A percentile compares a stretch with the other conserved stretches of the same genome.
These are phyloP conservation scores for Sceloporus tristichus DNA, from an alignment of 2,113 vertebrate genomes.

Conservation along the genomic window DNA sequence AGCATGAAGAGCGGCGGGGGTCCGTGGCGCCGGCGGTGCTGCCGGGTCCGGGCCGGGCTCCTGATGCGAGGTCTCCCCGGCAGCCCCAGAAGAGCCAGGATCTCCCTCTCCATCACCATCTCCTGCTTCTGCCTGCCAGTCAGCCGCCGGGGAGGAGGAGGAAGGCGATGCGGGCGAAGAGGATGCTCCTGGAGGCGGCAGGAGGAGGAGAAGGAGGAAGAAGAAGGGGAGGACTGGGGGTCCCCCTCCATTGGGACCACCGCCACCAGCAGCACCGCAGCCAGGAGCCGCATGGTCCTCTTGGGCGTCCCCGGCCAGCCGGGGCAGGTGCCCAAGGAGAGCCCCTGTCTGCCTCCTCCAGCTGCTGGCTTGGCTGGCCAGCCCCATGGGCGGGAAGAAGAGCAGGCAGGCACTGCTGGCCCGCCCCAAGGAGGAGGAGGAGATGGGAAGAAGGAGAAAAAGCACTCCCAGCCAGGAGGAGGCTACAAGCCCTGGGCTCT, in stretches of 20 bases:
- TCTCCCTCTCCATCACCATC: conserved; percentile 92
- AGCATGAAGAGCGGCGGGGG: conserved; percentile 94
- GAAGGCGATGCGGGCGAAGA: conserved; percentile 75
- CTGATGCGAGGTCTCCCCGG: conserved; percentile 79
- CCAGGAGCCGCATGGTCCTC: conserved; percentile 9
- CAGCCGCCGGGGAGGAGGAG: conserved; percentile 23
- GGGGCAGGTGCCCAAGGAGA: background rate
- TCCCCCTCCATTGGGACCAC: background rate
- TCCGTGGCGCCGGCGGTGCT: conserved; percentile 42
- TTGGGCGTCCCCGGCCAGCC: background rate
- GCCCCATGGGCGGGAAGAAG: conserved; percentile 9
- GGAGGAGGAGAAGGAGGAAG: conserved; percentile 48
- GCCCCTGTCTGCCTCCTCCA: too few species aligned
- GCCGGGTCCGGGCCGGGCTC: too few species aligned
- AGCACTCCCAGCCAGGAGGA: background rate
- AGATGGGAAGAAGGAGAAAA: background rate
- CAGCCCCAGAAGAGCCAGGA: conserved; percentile 89
- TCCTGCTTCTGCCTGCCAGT: conserved; percentile 86
- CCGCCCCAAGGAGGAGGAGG: conserved; percentile 27
- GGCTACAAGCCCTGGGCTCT: background rate
- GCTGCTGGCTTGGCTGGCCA: background rate
- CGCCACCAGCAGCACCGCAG: background rate
- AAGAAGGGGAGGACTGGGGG: conserved; percentile 11
- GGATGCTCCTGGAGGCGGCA: conserved; percentile 70
- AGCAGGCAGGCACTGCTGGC: conserved; percentile 9